A percentile compares a stretch with the other conserved stretches of the same genome.
Evolutionary conservation across 2,113 vertebrate species (phyloP).

Genomic region (Bubo blakistoni): DNA sequence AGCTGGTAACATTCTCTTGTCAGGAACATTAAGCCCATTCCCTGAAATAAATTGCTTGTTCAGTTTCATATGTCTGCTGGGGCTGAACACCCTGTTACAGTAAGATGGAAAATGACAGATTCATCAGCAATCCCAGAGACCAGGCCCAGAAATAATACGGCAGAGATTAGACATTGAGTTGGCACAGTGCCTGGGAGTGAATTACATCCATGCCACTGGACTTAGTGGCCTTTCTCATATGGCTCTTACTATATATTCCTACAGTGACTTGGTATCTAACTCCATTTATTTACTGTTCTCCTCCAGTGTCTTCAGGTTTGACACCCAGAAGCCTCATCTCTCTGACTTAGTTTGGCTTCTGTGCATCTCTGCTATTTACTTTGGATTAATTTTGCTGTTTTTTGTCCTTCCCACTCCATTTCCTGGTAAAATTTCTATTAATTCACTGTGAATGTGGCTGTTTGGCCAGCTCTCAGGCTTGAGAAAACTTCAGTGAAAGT

Average conservation of each 20-base stretch:
- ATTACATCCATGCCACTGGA: slow-evolving; percentile 10
- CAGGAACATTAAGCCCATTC: neutral
- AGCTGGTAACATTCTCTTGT: neutral
- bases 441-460: neutral
- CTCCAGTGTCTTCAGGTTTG: neutral
- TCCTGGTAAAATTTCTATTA: neutral
- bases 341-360: neutral
- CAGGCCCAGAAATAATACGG: slow-evolving; percentile 5
- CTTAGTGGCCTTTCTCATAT: neutral
- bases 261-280: neutral
- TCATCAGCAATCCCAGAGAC: slow-evolving; percentile 25
- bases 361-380: neutral
- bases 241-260: neutral
- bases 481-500: neutral
- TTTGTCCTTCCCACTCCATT: neutral
- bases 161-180: neutral
- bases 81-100: neutral
- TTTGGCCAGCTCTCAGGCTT: neutral
- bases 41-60: neutral
- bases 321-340: neutral
- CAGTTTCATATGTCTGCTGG: neutral
- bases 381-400: neutral
- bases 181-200: neutral
- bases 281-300: neutral
- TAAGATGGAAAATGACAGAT: slow-evolving; percentile 15